Conservation (phyloP, 2,113 vertebrate species). For the Rutilus rutilus region DNA sequence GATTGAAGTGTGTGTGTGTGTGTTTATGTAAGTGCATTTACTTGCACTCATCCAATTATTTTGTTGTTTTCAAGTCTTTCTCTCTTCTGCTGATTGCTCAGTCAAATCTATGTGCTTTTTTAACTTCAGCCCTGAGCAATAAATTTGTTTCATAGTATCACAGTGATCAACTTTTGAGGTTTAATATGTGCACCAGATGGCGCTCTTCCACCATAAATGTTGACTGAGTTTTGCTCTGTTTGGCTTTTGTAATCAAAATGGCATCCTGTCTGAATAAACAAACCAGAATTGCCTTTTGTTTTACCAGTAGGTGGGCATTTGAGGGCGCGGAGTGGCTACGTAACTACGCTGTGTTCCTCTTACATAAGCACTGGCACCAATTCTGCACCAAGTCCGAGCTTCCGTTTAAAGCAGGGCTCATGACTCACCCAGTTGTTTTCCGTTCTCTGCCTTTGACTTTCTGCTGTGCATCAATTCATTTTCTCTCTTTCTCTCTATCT, state of each 20-base stretch:
- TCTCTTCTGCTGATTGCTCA: background rate
- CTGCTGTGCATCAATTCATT: background rate
- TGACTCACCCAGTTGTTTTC: conserved; percentile 24
- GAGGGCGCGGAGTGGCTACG: background rate
- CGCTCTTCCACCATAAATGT: background rate
- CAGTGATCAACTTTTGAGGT: background rate
- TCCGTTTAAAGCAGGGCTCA: background rate
- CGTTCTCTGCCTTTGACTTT: background rate
- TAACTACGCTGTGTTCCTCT: background rate
- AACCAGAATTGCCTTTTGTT: conserved; percentile 10
- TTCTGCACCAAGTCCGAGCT: background rate
- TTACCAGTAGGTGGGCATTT: conserved; percentile 29
- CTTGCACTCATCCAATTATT: background rate
- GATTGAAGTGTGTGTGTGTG: background rate
- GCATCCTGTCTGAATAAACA: conserved; percentile 24
- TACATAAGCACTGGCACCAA: background rate
- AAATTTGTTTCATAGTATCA: background rate
- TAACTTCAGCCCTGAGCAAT: too few relatives aligned
- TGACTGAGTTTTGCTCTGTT: background rate
- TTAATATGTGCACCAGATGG: conserved; percentile 32
- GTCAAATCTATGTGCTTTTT: background rate
- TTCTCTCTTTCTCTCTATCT: conserved; percentile 41
- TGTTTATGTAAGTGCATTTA: background rate
- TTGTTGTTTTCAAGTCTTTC: background rate
- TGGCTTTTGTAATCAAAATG: background rate